A percentile compares a stretch with the other conserved stretches of the same genome.
Conservation (phyloP, 2,797 vertebrate genomes). For the Aselliscus stoliczkanus region DNA sequence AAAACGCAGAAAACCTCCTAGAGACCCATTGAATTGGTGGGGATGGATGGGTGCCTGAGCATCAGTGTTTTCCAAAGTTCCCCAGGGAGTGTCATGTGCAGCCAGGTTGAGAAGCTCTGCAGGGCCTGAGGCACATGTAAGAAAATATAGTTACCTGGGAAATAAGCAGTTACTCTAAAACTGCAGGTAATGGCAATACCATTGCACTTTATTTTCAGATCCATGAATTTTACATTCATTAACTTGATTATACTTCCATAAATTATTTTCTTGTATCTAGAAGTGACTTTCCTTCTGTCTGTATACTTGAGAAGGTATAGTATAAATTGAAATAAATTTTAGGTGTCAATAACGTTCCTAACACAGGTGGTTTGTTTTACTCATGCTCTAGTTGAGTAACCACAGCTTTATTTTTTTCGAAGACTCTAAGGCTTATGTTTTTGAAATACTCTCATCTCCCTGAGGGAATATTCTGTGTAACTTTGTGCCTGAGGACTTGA, state of each 20-base stretch:
- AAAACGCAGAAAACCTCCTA: neutral
- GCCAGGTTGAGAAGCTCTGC: neutral
- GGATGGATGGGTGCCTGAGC: neutral
- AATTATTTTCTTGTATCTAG: neutral
- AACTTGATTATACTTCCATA: neutral
- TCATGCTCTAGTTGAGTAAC: neutral
- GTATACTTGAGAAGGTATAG: neutral
- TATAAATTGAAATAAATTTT: neutral
- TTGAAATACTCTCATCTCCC: neutral
- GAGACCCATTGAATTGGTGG: neutral
- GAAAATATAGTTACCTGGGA: neutral
- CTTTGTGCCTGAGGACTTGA: neutral
- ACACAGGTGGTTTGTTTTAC: neutral
- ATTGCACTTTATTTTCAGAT: neutral
- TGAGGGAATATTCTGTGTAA: neutral
- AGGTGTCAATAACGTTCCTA: neutral
- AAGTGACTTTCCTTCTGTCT: neutral
- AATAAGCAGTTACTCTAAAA: constrained; percentile 29
- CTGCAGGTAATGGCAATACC: neutral
- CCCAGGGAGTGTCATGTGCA: neutral
- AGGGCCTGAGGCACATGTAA: neutral
- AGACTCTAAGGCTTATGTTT: neutral
- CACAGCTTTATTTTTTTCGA: neutral
- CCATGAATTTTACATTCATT: neutral
- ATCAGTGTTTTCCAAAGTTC: neutral